A percentile compares a stretch with the other conserved stretches of the same genome.
Evolutionary conservation across 2,888 invertebrate genomes (phyloP).

Genomic region (Campoplex capitator): DNA sequence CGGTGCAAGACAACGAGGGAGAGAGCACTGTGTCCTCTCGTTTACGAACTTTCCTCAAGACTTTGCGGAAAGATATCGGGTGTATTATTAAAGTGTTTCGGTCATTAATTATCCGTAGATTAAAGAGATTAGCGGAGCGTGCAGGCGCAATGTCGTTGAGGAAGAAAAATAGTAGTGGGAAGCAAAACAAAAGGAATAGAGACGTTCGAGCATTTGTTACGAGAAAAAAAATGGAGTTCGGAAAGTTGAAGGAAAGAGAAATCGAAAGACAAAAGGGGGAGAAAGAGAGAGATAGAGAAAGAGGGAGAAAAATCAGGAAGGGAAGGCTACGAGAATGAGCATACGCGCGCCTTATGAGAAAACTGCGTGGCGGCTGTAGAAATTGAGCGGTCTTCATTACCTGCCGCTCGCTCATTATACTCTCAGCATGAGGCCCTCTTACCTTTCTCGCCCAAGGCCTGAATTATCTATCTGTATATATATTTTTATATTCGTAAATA

Average conservation of each 20-base stretch:
- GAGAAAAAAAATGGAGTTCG: slow-evolving; percentile 1
- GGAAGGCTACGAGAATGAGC: slow-evolving; percentile 31
- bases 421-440: slow-evolving; percentile 78
- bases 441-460: slow-evolving; percentile 62
- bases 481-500: slow-evolving; percentile 21
- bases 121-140: slow-evolving; percentile 76
- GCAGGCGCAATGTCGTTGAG: slow-evolving; percentile 54
- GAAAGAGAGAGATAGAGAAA: background rate
- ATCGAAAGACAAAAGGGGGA: background rate
- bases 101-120: slow-evolving; percentile 78
- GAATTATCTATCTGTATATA: slow-evolving; percentile 34
- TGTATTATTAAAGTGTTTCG: slow-evolving; percentile 75
- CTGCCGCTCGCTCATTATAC: slow-evolving; percentile 80
- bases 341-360: slow-evolving; percentile 70
- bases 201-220: slow-evolving; percentile 53
- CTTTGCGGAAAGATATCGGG: slow-evolving; percentile 59
- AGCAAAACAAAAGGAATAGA: background rate
- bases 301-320: slow-evolving; percentile 37
- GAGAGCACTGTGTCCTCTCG: background rate
- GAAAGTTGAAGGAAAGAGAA: slow-evolving; percentile 23
- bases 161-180: slow-evolving; percentile 7
- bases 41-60: slow-evolving; percentile 53
- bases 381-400: slow-evolving; percentile 82
- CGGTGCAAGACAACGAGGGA: background rate
- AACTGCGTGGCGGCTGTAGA: slow-evolving; percentile 71